Evolutionary conservation across 2,113 vertebrate genomes (phyloP).

Genomic region (Empidonax traillii): DNA sequence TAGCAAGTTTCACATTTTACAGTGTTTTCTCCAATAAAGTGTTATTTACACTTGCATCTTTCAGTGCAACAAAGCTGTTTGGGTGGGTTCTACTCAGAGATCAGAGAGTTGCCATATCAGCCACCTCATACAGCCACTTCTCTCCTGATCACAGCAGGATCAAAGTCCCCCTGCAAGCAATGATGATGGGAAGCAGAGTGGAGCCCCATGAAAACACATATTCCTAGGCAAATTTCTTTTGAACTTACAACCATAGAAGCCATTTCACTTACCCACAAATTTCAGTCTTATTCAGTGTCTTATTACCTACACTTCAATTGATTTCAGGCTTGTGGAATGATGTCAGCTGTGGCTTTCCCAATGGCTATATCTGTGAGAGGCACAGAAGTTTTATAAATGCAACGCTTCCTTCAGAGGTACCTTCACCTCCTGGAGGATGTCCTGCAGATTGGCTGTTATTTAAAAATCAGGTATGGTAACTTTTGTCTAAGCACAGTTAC

Average conservation of each 20-base stretch:
- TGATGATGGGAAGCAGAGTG: background rate
- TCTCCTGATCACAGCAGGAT: background rate
- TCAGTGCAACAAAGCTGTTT: background rate
- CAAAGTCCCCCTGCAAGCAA: background rate
- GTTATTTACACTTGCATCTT: background rate
- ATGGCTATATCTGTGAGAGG: conserved; percentile 88
- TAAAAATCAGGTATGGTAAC: conserved; percentile 79
- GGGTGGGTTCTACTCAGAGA: background rate
- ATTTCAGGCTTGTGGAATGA: conserved; percentile 90
- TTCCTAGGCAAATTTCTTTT: background rate
- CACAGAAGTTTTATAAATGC: conserved; percentile 74
- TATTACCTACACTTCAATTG: background rate
- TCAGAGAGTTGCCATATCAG: accelerated
- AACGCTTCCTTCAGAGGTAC: conserved; percentile 69
- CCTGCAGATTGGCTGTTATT: conserved; percentile 82
- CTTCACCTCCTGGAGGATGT: conserved; percentile 77
- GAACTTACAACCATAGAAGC: background rate
- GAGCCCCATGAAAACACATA: background rate
- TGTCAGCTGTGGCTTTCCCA: conserved; percentile 83
- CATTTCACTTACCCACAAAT: background rate
- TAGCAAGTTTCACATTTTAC: background rate
- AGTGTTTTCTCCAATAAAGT: background rate
- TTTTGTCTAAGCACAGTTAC: background rate
- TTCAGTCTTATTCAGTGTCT: background rate
- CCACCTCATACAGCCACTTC: background rate